A percentile compares a stretch with the other conserved stretches of the same genome.
Evolutionary conservation across 2,888 invertebrate species (phyloP).

Genomic region (Nematopogon swammerdamellus): DNA sequence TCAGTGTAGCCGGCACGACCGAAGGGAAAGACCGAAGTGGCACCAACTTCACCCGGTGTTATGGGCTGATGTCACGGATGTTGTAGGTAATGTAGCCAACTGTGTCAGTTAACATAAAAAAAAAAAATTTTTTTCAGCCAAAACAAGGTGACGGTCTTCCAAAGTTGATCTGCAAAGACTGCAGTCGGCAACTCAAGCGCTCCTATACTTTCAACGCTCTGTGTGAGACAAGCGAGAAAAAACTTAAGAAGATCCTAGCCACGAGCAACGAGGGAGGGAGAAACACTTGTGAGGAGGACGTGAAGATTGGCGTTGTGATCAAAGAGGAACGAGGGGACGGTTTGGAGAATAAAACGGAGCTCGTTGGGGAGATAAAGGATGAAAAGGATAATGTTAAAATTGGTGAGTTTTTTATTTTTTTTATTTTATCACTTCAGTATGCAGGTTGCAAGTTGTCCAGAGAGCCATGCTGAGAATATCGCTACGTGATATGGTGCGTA

Average conservation of each 20-base stretch:
- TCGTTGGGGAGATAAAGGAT: slow-evolving; percentile 4
- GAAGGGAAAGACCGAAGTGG: no score
- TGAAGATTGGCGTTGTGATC: slow-evolving; percentile 4
- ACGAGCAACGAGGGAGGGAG: background rate
- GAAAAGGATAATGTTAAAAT: slow-evolving; percentile 13
- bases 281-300: slow-evolving; percentile 15
- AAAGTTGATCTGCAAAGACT: slow-evolving; percentile 37
- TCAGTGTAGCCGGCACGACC: no score
- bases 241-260: slow-evolving; percentile 15
- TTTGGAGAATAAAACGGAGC: slow-evolving; percentile 1
- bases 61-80: no score
- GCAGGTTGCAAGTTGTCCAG: no score
- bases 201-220: slow-evolving; percentile 32
- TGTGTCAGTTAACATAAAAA: no score
- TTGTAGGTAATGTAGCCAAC: no score
- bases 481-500: no score
- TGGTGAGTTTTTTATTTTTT: slow-evolving; percentile 8
- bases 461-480: no score
- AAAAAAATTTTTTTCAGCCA: slow-evolving; percentile 28
- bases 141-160: slow-evolving; percentile 33
- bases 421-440: no score
- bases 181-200: slow-evolving; percentile 31
- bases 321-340: slow-evolving; percentile 1
- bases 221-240: slow-evolving; percentile 35
- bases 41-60: no score